A percentile compares a stretch with the other conserved stretches of the same genome.
These are phyloP conservation scores for Catocala nupta DNA, from an alignment of 2,888 invertebrate genomes.

Conservation along the genomic window DNA sequence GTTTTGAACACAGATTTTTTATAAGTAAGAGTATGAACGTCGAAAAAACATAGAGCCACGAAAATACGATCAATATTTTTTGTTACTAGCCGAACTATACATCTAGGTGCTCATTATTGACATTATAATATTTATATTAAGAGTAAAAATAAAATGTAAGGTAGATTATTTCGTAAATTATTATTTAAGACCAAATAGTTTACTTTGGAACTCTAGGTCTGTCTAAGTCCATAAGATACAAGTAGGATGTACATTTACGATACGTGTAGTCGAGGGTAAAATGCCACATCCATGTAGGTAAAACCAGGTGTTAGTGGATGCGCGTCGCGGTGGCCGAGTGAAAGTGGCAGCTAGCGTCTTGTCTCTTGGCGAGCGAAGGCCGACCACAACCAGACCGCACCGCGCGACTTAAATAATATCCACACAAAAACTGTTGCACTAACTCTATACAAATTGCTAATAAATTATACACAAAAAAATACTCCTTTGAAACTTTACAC, in stretches of 20 bases:
- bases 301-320: slow-evolving; percentile 61
- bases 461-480: slow-evolving; percentile 1
- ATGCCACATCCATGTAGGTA: slow-evolving; percentile 68
- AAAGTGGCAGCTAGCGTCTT: slow-evolving; percentile 81
- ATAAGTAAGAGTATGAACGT: slow-evolving; percentile 55
- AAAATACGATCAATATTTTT: slow-evolving; percentile 36
- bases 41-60: slow-evolving; percentile 43
- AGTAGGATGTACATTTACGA: background rate
- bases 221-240: background rate
- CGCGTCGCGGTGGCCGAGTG: slow-evolving; percentile 73
- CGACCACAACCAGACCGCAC: slow-evolving; percentile 72
- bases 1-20: slow-evolving; percentile 58
- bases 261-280: background rate
- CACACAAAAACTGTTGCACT: slow-evolving; percentile 65
- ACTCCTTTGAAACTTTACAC: background rate
- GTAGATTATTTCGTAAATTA: too few species aligned
- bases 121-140: too few species aligned
- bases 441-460: slow-evolving; percentile 23
- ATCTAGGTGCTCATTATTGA: too few species aligned
- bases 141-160: too few species aligned
- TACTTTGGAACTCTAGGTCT: too few species aligned
- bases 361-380: slow-evolving; percentile 79
- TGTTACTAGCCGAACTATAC: background rate
- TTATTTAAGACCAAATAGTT: too few species aligned
- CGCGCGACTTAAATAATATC: slow-evolving; percentile 67